phyloP scores from a whole-genome alignment of 2,797 vertebrate genomes.

The Smutsia gigantea region DNA sequence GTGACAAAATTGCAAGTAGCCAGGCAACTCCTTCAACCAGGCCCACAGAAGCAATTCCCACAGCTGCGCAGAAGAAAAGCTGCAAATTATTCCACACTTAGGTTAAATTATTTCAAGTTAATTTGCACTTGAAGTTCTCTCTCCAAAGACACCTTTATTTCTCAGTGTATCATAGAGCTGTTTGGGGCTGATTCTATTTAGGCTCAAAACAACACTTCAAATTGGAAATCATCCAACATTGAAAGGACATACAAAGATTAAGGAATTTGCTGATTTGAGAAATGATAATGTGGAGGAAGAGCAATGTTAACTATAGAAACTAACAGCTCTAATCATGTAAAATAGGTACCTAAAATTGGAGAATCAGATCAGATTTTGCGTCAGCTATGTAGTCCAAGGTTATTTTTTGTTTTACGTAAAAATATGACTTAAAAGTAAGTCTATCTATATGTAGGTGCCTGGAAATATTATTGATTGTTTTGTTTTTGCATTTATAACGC shows the following conservation, averaged over 20 bases:
- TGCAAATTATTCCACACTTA: conserved; percentile 72
- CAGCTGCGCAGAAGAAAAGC: conserved; percentile 61
- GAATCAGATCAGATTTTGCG: conserved; percentile 45
- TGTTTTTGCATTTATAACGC: conserved; percentile 36
- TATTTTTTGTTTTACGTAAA: conserved; percentile 39
- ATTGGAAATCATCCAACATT: conserved; percentile 67
- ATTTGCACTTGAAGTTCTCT: conserved; percentile 75
- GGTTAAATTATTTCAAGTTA: conserved; percentile 78
- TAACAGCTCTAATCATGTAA: conserved; percentile 54
- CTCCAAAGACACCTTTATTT: conserved; percentile 77
- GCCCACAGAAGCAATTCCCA: conserved; percentile 64
- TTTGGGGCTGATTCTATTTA: conserved; percentile 67
- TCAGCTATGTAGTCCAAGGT: neutral
- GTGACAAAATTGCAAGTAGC: conserved; percentile 71
- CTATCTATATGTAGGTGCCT: neutral
- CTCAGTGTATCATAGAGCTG: conserved; percentile 49
- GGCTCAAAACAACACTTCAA: conserved; percentile 72
- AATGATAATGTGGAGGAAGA: conserved; percentile 52
- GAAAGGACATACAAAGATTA: conserved; percentile 58
- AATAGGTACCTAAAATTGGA: conserved; percentile 30
- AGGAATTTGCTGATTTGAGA: conserved; percentile 61
- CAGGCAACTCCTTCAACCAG: conserved; percentile 34
- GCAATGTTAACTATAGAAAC: conserved; percentile 60
- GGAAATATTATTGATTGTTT: conserved; percentile 15
- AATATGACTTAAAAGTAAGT: conserved; percentile 7